Base-by-base conservation (phyloP, 2,888 invertebrate genomes). In the Helicoverpa assulta region DNA sequence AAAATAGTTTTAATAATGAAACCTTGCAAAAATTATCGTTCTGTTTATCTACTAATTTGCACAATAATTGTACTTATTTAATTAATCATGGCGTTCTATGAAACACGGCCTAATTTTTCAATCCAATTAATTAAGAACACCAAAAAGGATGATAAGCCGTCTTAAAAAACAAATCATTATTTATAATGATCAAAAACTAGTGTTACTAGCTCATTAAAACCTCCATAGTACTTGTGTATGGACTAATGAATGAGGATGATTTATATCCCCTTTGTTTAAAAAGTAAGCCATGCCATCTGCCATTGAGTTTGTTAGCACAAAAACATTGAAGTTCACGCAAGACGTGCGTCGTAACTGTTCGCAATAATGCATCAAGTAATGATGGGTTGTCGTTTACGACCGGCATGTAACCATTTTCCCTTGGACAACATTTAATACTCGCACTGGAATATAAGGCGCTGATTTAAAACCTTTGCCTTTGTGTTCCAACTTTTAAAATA, bases 311-410 rank as follows among this genome's bases (percentile, higher is more conserved):
- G 67, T 68, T 67, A 67, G 56, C 33, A 63, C 51, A 68, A 80
- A 74, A 78, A 72, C 83, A 72, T 81, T 53, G 59, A 80, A 78
- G 78, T 73, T 60, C 76, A 70, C 60, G 67, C 67, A 72, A 75
- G 66, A 67, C 71, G 70, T 65, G 65, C 54, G 67, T 81, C 70
- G 79, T 79, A 81, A 81, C 73, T 74, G 67, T 73, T 78, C 47
- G 79, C 81, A 83, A 78, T 82, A 82, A 78, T 72, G 78, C 68
- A 71, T 71, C 81, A 70, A 67, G 83, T 78, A 81, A 82, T 78
- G 73, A 76, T 56, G 62, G 74, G 81, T 71, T 78, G 78, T 78
- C 76, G 76, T 81, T 82, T 82, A 83, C 76, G 83, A 78, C 40
- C 72, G 63, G 60, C 75, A 66, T 73, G 73, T 72, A 78, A 74